Evolutionary conservation across 1,140 invertebrate species (phyloP).

Genomic region (Bombus confusus): DNA sequence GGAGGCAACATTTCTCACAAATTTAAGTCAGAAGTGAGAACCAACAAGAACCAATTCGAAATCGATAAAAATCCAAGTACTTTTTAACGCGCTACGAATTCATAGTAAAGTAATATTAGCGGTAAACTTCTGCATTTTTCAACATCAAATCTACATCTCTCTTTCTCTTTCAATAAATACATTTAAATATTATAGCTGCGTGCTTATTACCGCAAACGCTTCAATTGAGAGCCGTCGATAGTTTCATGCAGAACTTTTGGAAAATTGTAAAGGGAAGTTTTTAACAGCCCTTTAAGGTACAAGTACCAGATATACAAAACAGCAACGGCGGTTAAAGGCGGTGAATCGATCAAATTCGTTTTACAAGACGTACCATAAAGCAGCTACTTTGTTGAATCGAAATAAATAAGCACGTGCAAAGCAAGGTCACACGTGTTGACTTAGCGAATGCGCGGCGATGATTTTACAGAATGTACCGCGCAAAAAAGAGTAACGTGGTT

Average conservation of each 20-base stretch:
- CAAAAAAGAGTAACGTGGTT: background rate
- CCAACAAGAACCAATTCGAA: too few species aligned
- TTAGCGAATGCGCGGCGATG: background rate
- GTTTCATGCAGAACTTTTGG: background rate
- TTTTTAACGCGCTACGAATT: background rate
- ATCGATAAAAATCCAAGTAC: background rate
- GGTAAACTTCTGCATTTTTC: background rate
- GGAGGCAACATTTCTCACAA: background rate
- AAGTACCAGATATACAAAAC: background rate
- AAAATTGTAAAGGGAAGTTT: background rate
- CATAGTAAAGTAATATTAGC: too few species aligned
- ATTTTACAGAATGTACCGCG: too few species aligned
- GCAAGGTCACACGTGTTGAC: slow-evolving; percentile 46
- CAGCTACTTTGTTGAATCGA: background rate
- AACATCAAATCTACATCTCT: background rate
- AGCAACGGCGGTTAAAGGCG: background rate
- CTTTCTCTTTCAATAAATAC: background rate
- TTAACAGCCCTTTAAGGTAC: background rate
- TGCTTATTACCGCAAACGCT: background rate
- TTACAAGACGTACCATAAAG: background rate
- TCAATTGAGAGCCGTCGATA: background rate
- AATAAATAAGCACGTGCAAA: slow-evolving; percentile 25
- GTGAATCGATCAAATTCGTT: background rate
- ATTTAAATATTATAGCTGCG: background rate
- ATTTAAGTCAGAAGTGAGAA: background rate